These are phyloP conservation scores for Portunus trituberculatus DNA, from an alignment of 1,140 invertebrate genomes.

Conservation along the genomic window DNA sequence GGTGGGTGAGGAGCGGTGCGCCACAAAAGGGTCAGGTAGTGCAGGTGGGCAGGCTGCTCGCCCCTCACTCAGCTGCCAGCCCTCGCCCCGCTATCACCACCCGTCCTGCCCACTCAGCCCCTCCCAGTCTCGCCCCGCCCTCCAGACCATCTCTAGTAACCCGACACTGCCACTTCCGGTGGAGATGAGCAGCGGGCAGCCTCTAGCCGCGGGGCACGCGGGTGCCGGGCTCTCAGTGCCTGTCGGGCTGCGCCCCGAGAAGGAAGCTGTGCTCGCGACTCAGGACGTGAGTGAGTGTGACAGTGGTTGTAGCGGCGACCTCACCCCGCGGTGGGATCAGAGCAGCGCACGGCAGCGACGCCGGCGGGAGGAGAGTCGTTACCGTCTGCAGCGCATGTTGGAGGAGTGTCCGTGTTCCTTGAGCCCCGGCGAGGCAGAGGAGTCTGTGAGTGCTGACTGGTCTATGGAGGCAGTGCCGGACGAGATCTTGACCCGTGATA, in stretches of 20 bases:
- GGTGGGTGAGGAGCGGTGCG: slow-evolving; percentile 30
- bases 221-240: slow-evolving; percentile 76
- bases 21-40: slow-evolving; percentile 70
- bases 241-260: slow-evolving; percentile 53
- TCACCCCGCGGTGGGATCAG: neutral
- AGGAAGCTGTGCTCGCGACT: slow-evolving; percentile 40
- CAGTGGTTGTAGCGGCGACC: slow-evolving; percentile 54
- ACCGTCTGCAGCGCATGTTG: slow-evolving; percentile 72
- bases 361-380: slow-evolving; percentile 74
- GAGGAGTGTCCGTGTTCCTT: slow-evolving; percentile 50
- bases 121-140: slow-evolving; percentile 56
- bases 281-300: slow-evolving; percentile 39
- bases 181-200: slow-evolving; percentile 59
- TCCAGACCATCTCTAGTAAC: slow-evolving; percentile 69
- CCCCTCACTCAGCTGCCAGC: slow-evolving; percentile 46
- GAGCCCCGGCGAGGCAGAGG: slow-evolving; percentile 48
- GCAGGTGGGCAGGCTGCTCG: slow-evolving; percentile 67
- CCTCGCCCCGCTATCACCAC: slow-evolving; percentile 47
- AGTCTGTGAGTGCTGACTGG: slow-evolving; percentile 76
- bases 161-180: slow-evolving; percentile 77
- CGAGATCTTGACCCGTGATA: slow-evolving; percentile 65
- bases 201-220: slow-evolving; percentile 62
- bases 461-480: slow-evolving; percentile 76
- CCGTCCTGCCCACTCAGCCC: slow-evolving; percentile 28
- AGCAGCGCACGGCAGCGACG: slow-evolving; percentile 56